Evolutionary conservation across 2,888 invertebrate genomes (phyloP), one percentile per base, ranked within the genome.

Genomic region (Girardia tigrina): DNA sequence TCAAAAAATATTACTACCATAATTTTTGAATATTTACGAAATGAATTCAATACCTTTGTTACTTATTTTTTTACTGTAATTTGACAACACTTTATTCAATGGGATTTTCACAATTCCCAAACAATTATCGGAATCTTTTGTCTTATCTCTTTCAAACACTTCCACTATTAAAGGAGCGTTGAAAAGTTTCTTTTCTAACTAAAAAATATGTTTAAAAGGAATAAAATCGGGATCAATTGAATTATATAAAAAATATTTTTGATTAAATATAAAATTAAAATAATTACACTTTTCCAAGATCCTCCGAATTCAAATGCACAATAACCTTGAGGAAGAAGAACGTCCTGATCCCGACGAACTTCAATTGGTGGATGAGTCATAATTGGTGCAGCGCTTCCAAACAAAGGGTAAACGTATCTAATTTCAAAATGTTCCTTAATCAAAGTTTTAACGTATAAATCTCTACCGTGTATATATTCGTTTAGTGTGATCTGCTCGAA

Each of bases 331-430:
- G 84, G 84, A 23, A 85, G 81, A 20, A 81, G 78, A 4, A 83
- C 83, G 76, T 83, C 83, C 74, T 79, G 80, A 0, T 82, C 82
- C 76, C 81, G 81, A 16, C 81, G 78, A 0, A 83, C 81, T 78
- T 84, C 83, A 16, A 85, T 81, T 4, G 84, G 81, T 8, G 85
- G 85, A 76, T 84, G 82, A 12, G 85, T 85, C 36, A 83, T 75
- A 29, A 85, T 83, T 0, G 85, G 83, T 6, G 83, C 81, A 8
- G 83, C 82, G 78, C 83, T 84, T 29, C 85, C 85, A 78, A 85
- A 85, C 77, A 84, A 84, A 74, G 84, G 83, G 79, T 85, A 85
- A 0, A 81, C 81, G 77, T 85, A 85, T 77, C 85, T 84, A 79
- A 16, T 36, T 36, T 79, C 36, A 74, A 29, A 76, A 77, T n/a